Evolutionary conservation across 1,140 invertebrate genomes (phyloP), one percentile per base, ranked within the genome.

Genomic region (Camponotus pennsylvanicus): DNA sequence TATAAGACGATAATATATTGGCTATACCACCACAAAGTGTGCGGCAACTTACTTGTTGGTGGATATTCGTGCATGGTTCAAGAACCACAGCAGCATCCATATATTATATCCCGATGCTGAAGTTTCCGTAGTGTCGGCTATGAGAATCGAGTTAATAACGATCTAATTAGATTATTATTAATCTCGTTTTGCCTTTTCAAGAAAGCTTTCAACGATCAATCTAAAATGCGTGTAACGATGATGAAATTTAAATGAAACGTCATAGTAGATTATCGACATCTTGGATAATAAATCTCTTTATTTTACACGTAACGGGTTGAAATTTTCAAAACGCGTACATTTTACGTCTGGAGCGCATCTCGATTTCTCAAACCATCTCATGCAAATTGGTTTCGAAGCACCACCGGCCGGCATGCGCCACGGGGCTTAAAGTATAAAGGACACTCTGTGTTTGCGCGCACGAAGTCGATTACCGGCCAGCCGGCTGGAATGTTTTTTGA

Each of bases 381-480:
- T 90, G 86, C 88, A 88, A 89, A 90, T 91, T 75, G 69, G 6
- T 64, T 83, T 83, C 49, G 73, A 78, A 45, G 76, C 84, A 79
- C 67, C 83, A 86, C 63, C 79, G 76, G 75, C 69, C 49, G 61
- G 76, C 89, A 88, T 75, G 88, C 78, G 83, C 71, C 55, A 63
- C 52, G 32, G 59, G 18, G 71, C 78, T 88, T 86, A 91, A 88
- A 66, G 63, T 83, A 71, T 69, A 66, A 82, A 83, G 70, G 61
- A 82, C 82, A 59, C 34, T 78, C 21, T 61, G 86, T 75, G 86
- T 75, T 83, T 88, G 66, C 88, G 45, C 77, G 49, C 55, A 61
- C 32, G 52, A 79, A 78, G 45, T 89, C 82, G 64, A 86, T 86
- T 79, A 52, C 32, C 77, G 64, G 67, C 59, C 64, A 40, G 64